These are phyloP conservation scores for Alexandromys fortis DNA, from an alignment of 2,113 vertebrate species.

Conservation along the genomic window DNA sequence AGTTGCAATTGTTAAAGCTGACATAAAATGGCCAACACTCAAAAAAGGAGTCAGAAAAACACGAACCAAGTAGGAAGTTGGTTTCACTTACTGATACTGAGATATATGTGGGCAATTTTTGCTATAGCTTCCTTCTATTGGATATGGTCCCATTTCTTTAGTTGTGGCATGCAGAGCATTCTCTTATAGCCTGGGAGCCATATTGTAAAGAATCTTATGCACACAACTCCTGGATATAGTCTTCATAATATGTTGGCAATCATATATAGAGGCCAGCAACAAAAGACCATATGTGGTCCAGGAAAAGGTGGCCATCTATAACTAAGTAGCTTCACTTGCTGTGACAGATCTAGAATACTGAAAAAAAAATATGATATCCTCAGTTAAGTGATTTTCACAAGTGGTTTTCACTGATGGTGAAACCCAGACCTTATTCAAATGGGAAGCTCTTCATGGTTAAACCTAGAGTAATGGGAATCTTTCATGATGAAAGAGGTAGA, in stretches of 20 bases:
- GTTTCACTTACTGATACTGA: background rate
- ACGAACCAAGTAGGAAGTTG: background rate
- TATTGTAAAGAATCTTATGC: fast-evolving
- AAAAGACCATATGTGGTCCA: no score
- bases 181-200: no score
- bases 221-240: background rate
- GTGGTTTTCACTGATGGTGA: background rate
- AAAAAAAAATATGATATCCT: background rate
- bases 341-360: background rate
- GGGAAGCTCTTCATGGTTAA: fast-evolving
- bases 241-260: background rate
- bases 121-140: background rate
- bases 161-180: background rate
- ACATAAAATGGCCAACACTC: background rate
- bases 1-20: background rate
- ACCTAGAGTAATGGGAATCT: background rate
- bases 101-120: background rate
- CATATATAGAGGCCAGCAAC: background rate
- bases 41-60: background rate
- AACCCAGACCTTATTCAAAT: background rate
- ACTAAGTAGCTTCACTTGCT: background rate
- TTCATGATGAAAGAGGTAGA: background rate
- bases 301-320: background rate
- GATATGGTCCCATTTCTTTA: background rate
- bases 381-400: background rate